Evolutionary conservation across 2,888 invertebrate species (phyloP), one percentile per base, ranked within the genome.

Genomic region (Ernsta delagoae): DNA sequence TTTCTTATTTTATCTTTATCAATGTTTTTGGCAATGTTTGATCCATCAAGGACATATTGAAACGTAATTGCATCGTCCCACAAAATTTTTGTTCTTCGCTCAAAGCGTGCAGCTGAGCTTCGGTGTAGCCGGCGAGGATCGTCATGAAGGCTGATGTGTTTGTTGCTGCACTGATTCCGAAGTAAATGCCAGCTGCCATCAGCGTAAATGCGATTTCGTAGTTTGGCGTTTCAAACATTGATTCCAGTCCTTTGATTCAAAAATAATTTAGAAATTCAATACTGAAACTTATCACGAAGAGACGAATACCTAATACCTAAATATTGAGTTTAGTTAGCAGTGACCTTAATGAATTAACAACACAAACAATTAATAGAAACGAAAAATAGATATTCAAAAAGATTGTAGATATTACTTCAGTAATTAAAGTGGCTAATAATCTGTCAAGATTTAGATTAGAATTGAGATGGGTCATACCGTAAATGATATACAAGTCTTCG

Each of bases 71-170:
- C 83, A 39, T 84, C 84, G 5, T 75, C 62, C 83, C 83, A 85
- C 4, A 86, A 45, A 36, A 79, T 70, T 70, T 56, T 1, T 86
- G 50, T 75, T 86, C 86, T 68, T 82, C 71, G 24, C 81, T 79
- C 12, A 85, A 75, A 1, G 85, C 78, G 0, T 81, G 61, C 78
- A 86, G 82, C 70, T 85, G 83, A 0, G 84, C 82, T 70, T 86
- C 85, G 0, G 76, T 79, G 70, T 84, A 84, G 0, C 85, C 87
- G 5, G 75, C 70, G 0, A 80, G 69, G 59, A 84, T 72, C 4
- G 83, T 81, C 8, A 84, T 71, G 16, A 86, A 79, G 0, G 75
- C 78, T 4, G 80, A 78, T 9, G 82, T 75, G 64, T 77, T 83
- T 0, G 81, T 80, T 0, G 80, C 76, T 0, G 75, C 59, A 59